Evolutionary conservation across 1,140 invertebrate genomes (phyloP).

Genomic region (Brachystomella parvula): DNA sequence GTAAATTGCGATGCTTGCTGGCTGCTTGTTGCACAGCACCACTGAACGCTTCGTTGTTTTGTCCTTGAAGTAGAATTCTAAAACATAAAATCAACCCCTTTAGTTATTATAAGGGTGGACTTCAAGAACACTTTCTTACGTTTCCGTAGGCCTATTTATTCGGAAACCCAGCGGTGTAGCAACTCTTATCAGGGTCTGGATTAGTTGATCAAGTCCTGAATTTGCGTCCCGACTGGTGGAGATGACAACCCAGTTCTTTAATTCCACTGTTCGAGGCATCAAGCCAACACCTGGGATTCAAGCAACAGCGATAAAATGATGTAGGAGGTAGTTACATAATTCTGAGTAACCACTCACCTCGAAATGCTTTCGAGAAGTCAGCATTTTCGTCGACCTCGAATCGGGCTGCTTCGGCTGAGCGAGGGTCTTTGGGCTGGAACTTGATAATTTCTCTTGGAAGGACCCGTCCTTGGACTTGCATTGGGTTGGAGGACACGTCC

Average conservation of each 20-base stretch:
- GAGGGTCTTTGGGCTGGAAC: conserved; percentile 50
- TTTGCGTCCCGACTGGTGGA: conserved; percentile 22
- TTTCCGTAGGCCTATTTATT: conserved; percentile 16
- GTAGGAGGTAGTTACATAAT: too few species aligned
- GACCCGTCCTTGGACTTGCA: conserved; percentile 55
- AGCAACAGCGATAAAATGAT: too few species aligned
- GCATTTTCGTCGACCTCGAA: conserved; percentile 14
- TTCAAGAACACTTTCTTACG: too few species aligned
- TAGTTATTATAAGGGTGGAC: conserved; percentile 1
- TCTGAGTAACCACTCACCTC: conserved; percentile 8
- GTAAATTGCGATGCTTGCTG: background rate
- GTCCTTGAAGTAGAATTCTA: background rate
- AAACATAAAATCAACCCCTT: background rate
- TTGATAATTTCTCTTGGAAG: conserved; percentile 58
- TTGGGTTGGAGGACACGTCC: conserved; percentile 51
- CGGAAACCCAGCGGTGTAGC: conserved; percentile 18
- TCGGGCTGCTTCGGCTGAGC: background rate
- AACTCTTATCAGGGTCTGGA: conserved; percentile 23
- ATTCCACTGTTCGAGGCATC: background rate
- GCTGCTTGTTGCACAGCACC: background rate
- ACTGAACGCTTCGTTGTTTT: conserved; percentile 3
- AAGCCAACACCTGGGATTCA: conserved; percentile 1
- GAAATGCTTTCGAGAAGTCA: conserved; percentile 20
- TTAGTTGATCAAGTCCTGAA: conserved; percentile 16
- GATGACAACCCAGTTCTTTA: conserved; percentile 33